Percentiles rank a stretch among this genome's conserved stretches.
These are phyloP conservation scores for Tridacna crocea DNA, from an alignment of 2,888 invertebrate species.

Conservation along the genomic window DNA sequence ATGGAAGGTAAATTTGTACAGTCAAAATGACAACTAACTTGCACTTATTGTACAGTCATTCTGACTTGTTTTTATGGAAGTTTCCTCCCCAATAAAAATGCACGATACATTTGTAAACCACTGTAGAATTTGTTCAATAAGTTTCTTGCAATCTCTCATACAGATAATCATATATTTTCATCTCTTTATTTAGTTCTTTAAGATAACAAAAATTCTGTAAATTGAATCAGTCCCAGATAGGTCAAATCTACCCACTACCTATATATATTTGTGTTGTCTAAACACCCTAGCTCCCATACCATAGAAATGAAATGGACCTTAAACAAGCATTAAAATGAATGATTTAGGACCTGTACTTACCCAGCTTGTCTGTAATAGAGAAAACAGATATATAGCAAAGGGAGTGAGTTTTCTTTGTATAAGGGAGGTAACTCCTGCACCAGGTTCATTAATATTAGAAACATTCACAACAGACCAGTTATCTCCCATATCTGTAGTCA, in stretches of 20 bases:
- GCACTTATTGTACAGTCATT: no score
- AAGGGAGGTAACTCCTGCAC: slow-evolving; percentile 7
- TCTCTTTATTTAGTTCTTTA: no score
- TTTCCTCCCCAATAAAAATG: no score
- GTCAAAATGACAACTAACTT: no score
- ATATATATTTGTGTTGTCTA: neutral
- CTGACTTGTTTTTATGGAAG: no score
- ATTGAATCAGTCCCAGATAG: no score
- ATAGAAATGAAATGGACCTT: neutral
- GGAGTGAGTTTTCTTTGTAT: neutral
- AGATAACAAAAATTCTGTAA: no score
- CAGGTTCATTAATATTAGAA: neutral
- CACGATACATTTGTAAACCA: no score
- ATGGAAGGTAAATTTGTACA: no score
- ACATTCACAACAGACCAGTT: neutral
- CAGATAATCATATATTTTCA: no score
- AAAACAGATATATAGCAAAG: neutral
- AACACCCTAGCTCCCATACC: neutral
- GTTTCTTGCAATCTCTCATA: no score
- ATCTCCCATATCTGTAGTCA: neutral
- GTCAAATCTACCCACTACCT: neutral
- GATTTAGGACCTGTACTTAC: slow-evolving; percentile 3
- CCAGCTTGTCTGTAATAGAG: neutral
- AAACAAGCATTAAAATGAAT: neutral
- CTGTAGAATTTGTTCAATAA: no score